Conservation (phyloP, 2,797 vertebrate species). For the Pelodytes ibericus region DNA sequence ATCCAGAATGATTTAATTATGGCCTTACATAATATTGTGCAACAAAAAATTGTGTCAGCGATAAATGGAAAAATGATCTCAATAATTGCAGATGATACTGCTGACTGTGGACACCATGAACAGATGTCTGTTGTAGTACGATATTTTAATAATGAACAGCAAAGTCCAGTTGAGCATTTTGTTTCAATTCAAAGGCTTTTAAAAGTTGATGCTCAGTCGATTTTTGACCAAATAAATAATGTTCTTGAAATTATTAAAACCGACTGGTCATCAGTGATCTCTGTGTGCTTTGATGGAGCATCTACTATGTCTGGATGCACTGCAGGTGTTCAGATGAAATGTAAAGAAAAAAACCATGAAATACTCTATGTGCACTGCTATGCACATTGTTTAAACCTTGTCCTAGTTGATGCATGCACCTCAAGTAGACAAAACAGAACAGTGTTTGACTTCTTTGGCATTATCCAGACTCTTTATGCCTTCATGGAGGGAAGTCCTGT, state of each 20-base stretch:
- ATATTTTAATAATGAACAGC: background rate
- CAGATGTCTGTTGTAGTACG: conserved; percentile 11
- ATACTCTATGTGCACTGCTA: background rate
- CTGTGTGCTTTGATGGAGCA: conserved; percentile 7
- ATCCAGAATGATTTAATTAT: conserved; percentile 27
- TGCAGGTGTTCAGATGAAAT: conserved; percentile 6
- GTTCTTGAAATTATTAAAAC: background rate
- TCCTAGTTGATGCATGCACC: too few relatives aligned
- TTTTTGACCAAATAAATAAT: conserved; percentile 1
- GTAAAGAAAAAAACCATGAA: background rate
- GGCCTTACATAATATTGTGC: conserved; percentile 2
- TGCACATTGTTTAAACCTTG: background rate
- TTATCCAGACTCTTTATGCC: too few relatives aligned
- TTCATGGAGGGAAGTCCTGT: too few relatives aligned
- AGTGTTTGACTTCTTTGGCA: too few relatives aligned
- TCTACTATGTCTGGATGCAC: conserved; percentile 12
- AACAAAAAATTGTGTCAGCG: conserved; percentile 9
- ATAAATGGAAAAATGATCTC: conserved; percentile 24
- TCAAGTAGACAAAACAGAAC: too few relatives aligned
- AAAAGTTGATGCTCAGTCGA: background rate
- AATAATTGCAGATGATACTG: conserved; percentile 20
- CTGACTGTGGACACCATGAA: conserved; percentile 30
- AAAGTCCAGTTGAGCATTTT: background rate
- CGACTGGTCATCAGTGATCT: conserved; percentile 8
- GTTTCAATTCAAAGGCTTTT: conserved; percentile 7